Conservation (phyloP, 2,888 invertebrate genomes). For the Epinotia ramella region DNA sequence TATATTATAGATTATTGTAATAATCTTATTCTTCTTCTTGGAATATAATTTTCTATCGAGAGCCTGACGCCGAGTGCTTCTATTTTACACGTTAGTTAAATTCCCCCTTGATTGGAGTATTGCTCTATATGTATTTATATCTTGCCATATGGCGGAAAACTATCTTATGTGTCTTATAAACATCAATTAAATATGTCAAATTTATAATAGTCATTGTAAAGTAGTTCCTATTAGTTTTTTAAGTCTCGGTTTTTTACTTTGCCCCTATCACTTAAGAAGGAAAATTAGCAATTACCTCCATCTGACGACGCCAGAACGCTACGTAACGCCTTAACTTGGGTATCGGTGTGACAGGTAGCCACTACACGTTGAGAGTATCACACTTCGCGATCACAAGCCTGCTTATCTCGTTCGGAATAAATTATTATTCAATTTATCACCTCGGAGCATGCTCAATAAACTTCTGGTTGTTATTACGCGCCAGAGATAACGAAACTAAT, state of each 20-base stretch:
- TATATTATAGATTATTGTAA: no score
- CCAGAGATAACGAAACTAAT: slow-evolving; percentile 65
- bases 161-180: no score
- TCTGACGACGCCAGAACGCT: not conserved
- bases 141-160: not conserved
- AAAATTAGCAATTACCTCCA: not conserved
- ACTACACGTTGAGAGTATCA: slow-evolving; percentile 72
- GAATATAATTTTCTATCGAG: not conserved
- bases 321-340: not conserved
- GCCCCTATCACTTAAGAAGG: not conserved
- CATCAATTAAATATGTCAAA: no score
- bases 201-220: no score
- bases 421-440: slow-evolving; percentile 84
- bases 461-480: slow-evolving; percentile 80
- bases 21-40: no score
- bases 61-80: not conserved
- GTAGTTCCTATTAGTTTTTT: no score
- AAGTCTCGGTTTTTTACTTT: not conserved
- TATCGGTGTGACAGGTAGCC: slow-evolving; percentile 55
- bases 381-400: slow-evolving; percentile 61
- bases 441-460: slow-evolving; percentile 73
- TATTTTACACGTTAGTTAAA: slow-evolving; percentile 1
- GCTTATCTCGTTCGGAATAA: slow-evolving; percentile 77
- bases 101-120: not conserved
- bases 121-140: not conserved